Evolutionary conservation across 1,140 invertebrate genomes (phyloP), one percentile per base, ranked within the genome.

Genomic region (Drosophila azteca): DNA sequence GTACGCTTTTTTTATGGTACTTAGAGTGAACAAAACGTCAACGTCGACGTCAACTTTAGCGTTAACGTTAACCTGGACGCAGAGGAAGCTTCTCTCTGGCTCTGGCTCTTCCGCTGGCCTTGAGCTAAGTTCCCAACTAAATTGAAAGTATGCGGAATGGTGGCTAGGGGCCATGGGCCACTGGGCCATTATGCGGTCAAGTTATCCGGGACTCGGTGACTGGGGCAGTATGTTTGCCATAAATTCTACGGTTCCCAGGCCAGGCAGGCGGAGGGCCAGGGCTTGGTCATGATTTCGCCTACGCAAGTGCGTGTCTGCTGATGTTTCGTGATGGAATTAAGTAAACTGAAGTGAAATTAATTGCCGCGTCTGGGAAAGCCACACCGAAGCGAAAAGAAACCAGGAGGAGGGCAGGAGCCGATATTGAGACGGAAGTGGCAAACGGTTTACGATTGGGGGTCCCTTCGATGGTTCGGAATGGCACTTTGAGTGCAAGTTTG

Each of bases 291-390:
- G 60, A 73, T 59, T 63, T 59, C 63, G 44, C 55, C 45, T 67
- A 78, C 53, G 76, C 50, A 55, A 77, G 77, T 84, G 81, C 81
- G 81, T 84, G 81, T 68, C 64, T 60, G 63, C 45, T 77, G 64
- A 77, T 63, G 77, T 80, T 80, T 85, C 81, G 81, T 85, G 82
- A 85, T 84, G 66, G 62, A 85, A 85, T 85, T 85, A 78, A 70
- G 77, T 74, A 85, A 84, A 78, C 69, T 85, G 74, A 85, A 85
- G 82, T 85, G 77, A 85, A 87, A 81, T 85, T 81, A 85, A 85
- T 85, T 85, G 82, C 84, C 74, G 77, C 77, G 57, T 64, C 75
- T 76, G 63, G 52, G 54, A 9, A 71, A 59, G 66, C 66, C 67
- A 75, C 64, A 68, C 29, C 63, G 58, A 67, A 67, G 41, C 59